Conservation (phyloP, 2,797 vertebrate species). For the Sylvilagus floridanus region DNA sequence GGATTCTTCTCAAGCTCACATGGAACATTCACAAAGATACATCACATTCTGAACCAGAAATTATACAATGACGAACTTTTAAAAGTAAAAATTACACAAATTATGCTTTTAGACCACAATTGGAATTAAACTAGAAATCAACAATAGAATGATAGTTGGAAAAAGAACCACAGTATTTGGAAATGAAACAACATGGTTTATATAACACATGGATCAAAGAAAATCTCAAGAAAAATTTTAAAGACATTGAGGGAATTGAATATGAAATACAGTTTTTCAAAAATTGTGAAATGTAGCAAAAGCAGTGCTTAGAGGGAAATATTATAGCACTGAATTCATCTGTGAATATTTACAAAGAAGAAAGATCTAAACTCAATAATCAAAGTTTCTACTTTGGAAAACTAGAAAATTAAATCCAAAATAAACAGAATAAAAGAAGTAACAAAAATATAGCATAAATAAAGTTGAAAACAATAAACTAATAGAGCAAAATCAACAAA, state of each 20-base stretch:
- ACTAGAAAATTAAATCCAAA: background rate
- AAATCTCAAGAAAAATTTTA: background rate
- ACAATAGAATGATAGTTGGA: background rate
- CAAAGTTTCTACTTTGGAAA: background rate
- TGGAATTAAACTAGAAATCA: constrained; percentile 1
- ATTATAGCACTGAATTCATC: background rate
- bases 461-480: background rate
- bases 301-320: background rate
- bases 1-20: background rate
- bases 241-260: background rate
- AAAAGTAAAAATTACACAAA: background rate
- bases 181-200: background rate
- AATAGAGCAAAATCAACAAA: background rate
- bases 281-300: background rate
- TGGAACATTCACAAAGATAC: background rate
- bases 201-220: background rate
- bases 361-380: background rate
- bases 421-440: background rate
- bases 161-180: background rate
- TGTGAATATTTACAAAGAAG: background rate
- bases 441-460: background rate
- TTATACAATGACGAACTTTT: background rate
- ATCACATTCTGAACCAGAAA: background rate
- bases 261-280: background rate
- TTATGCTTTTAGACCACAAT: background rate